Percentiles rank a stretch among this genome's conserved stretches.
phyloP scores from a whole-genome alignment of 1,140 invertebrate genomes.

The Apis laboriosa region DNA sequence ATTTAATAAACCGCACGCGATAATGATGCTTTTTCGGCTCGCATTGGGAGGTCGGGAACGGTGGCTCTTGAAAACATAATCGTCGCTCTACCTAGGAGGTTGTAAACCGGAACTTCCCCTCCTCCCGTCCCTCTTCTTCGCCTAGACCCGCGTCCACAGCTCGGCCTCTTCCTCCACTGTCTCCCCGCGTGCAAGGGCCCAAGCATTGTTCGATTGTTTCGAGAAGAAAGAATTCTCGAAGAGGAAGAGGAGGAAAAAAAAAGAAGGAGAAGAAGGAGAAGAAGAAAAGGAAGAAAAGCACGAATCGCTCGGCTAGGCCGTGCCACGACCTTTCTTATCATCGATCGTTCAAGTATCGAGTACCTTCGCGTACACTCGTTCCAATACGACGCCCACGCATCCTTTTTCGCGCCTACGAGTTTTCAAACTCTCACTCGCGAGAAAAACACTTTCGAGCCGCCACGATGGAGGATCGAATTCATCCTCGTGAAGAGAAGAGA shows the following conservation, averaged over 20 bases:
- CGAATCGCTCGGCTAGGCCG: conserved; percentile 47
- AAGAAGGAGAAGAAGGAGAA: not conserved
- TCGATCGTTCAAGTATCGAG: conserved; percentile 47
- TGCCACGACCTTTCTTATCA: conserved; percentile 60
- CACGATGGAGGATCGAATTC: no score
- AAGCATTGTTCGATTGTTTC: conserved; percentile 54
- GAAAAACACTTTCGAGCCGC: not conserved
- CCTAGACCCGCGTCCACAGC: not conserved
- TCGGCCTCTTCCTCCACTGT: not conserved
- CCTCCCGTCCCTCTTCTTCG: not conserved
- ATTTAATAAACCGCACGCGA: conserved; percentile 39
- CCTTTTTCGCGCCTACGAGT: conserved; percentile 6
- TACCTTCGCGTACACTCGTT: not conserved
- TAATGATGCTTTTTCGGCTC: conserved; percentile 31
- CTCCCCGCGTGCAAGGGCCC: not conserved
- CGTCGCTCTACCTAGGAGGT: conserved; percentile 40
- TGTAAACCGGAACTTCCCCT: conserved; percentile 47
- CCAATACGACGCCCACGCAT: conserved; percentile 15
- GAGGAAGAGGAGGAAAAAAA: not conserved
- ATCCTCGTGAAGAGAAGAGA: not conserved
- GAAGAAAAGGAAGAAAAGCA: conserved; percentile 34
- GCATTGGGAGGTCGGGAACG: not conserved
- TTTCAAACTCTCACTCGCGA: not conserved
- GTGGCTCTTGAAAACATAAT: conserved; percentile 27
- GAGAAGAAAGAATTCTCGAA: conserved; percentile 4